Evolutionary conservation across 2,797 vertebrate species (phyloP), one percentile per base, ranked within the genome.

Genomic region (Melanitta fusca): DNA sequence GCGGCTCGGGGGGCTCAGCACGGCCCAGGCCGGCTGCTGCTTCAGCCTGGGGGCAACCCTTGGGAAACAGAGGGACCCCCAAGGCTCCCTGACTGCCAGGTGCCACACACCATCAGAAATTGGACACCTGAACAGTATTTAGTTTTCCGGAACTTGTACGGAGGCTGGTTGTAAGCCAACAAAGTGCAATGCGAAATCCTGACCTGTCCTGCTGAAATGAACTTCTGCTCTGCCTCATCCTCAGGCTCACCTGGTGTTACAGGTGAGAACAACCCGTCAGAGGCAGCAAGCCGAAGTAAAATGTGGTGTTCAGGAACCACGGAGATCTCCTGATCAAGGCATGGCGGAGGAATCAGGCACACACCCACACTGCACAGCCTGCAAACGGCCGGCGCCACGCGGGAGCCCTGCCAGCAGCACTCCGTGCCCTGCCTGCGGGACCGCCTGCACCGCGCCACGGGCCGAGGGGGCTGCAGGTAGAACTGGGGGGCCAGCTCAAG

Each of bases 341-440:
- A 6, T 2, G 2, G 2, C 2, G n/a, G 39, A 51, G 25, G 27
- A 16, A 58, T 0, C 3, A 3, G 70, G 78, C 43, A 57, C 0
- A 0, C 49, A 68, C 32, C 19, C 4, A 0, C 20, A 5, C 21
- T 14, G 61, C 4, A 14, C 10, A 56, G n/a, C n/a, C 73, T 22
- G 27, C 1, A 10, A 51, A 32, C 11, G 24, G n/a, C 30, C 11
- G 38, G 3, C 6, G 18, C 2, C 8, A 68, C 10, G 61, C 7
- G 6, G 32, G 2, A 30, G 27, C 2, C 65, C 56, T 10, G 27
- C 56, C 81, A 28, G 13, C 11, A n/a, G 88, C 1, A 0, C 25
- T 3, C 13, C 8, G 25, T 17, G 57, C 27, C 47, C 7, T 0
- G 32, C 30, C 53, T 30, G 13, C 47, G 11, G 47, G 21, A 12